Evolutionary conservation across 1,140 invertebrate species (phyloP), one percentile per base, ranked within the genome.

Genomic region (Ctenoplectra terminalis): DNA sequence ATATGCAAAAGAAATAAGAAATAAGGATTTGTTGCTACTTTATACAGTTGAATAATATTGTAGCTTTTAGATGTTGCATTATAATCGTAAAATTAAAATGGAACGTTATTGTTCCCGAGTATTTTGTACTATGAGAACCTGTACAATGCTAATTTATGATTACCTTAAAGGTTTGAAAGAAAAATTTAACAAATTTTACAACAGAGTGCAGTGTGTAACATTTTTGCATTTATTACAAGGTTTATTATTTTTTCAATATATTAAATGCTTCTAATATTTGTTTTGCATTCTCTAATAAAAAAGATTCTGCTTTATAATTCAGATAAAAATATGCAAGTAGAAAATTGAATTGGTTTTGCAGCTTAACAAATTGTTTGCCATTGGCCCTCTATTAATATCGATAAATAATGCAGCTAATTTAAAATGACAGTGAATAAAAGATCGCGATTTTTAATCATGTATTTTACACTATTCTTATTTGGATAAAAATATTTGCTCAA

Each of bases 21-120:
- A 81, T 80, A 82, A 81, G 72, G 37, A 88, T 87, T 75, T 85
- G 79, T 88, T 87, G 75, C 83, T 40, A 87, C 82, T 88, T 88
- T 82, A 83, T 83, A 83, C 66, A 60, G 78, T 84, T 85, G 70
- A 73, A 82, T 84, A 79, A 81, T 78, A 81, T 72, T 34, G 11
- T 88, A 87, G 83, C 13, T 48, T 64, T 78, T 88, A 87, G 79
- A 87, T 37, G 23, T 79, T 66, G 52, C 77, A 85, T 80, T 70
- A 72, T 87, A 82, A 75, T 83, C 50, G 37, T 83, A 88, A 85
- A 82, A 74, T 81, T 81, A 64, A 50, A 34, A 64, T 31, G 71
- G 67, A 74, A 77, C 64, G 60, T 48, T 58, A n/a, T 61, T 73
- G 79, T 83, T 83, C 76, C 61, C 60, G 58, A 46, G 56, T 87